phyloP scores from a whole-genome alignment of 2,888 invertebrate genomes.

The Entomobrya multifasciata region DNA sequence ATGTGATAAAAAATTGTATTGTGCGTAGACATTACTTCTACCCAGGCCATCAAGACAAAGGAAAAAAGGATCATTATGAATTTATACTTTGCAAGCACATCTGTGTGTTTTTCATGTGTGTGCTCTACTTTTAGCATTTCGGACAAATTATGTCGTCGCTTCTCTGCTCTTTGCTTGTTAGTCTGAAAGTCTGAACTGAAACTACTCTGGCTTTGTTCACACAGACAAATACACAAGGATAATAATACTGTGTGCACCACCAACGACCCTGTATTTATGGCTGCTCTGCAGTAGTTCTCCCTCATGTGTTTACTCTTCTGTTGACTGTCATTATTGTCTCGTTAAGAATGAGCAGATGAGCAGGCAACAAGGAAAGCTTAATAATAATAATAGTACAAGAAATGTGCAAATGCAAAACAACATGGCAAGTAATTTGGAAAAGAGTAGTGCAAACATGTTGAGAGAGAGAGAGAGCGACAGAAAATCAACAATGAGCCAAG shows the following conservation, averaged over 20 bases:
- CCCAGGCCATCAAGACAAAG: not conserved
- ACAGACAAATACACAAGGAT: conserved; percentile 11
- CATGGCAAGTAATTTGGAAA: conserved; percentile 34
- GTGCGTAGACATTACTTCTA: not conserved
- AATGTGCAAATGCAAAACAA: conserved; percentile 49
- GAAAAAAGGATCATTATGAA: not conserved
- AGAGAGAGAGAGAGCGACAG: not conserved
- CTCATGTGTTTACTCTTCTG: not conserved
- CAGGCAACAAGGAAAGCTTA: conserved; percentile 13
- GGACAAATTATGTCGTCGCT: conserved; percentile 38
- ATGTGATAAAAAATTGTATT: conserved; percentile 30
- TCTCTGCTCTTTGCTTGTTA: conserved; percentile 10
- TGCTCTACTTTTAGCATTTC: conserved; percentile 45
- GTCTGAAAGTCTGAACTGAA: no score
- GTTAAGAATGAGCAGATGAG: conserved; percentile 61
- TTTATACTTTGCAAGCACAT: conserved; percentile 16
- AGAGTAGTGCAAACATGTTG: conserved; percentile 15
- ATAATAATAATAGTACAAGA: conserved; percentile 34
- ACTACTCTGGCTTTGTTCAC: no score
- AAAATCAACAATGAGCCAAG: not conserved
- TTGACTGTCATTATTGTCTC: conserved; percentile 60
- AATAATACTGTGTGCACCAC: not conserved
- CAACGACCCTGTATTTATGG: conserved; percentile 20
- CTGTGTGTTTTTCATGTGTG: conserved; percentile 12
- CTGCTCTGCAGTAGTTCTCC: not conserved